Base-by-base conservation (phyloP, 2,888 invertebrate species). In the Lypha dubia region DNA sequence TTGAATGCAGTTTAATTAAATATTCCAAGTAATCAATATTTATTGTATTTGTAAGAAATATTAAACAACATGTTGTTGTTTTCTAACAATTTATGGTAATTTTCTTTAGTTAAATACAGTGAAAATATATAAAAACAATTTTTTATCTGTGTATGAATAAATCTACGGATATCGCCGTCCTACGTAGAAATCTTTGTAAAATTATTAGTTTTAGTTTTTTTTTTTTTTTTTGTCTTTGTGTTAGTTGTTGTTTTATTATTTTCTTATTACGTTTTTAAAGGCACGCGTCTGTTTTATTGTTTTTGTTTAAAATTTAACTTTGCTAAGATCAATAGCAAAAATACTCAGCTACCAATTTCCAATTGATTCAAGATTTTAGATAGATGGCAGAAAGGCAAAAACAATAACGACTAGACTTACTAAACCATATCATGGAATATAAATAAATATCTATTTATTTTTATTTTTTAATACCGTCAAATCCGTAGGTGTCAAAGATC, bases 401-500 rank as follows among this genome's bases (percentile, higher is more conserved):
- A 62, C 53, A 17, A 56, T 49, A 58, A 65, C 20, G n/a, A 44
- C 22, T 17, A 44, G 32, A 53, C 7, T 22, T 1, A 32, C 35
- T 46, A 24, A 17, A 32, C 17, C 38, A 32, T 7, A 44, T n/a
- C 7, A 3, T 11, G 65, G 32, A 28, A 28, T 4, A 28, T 28
- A 4, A 58, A 44, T 46, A 58, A 58, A 65, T 9, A 51, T 13
- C 22, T n/a, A 3, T 4, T 0, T 32, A 6, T 49, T 68, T 38
- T 41, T 70, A 70, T 38, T 80, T 73, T n/a, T 63, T 77, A 77
- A 84, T 67, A 74, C 68, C 80, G 77, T 67, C 76, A 83, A 70
- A 81, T 70, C 73, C 74, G 84, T 84, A 81, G 84, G 84, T 81
- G 84, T 81, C 62, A 79, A 46, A 84, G 84, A 81, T 84, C 77